Base-by-base conservation (phyloP, 2,888 invertebrate species). In the Malthinus seriepunctatus region DNA sequence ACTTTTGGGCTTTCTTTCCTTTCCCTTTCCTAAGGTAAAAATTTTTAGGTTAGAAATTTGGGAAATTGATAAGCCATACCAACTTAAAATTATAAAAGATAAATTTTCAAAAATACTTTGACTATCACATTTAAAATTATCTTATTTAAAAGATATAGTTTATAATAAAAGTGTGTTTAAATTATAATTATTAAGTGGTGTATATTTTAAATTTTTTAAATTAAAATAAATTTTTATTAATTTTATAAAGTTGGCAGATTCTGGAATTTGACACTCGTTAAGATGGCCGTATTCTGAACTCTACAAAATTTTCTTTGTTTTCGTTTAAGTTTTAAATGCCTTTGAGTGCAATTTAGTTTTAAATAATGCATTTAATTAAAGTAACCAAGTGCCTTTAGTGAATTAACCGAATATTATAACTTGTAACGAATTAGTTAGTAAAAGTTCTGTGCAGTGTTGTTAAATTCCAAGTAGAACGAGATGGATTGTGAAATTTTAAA, bases 271-370 rank as follows among this genome's bases (percentile, higher is more conserved):
- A 78, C 78, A 78, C 76, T 77, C 68, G 67, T 71, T 74, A 78
- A 77, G 73, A 79, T 79, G 79, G 78, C 78, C 74, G 78, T 75
- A 73, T 73, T 74, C 74, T 77, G 73, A 78, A 77, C 73, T 73
- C 70, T 71, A 68, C 69, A 72, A 69, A 74, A 76, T 77, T 78
- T 78, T 78, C 78, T 79, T 79, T 79, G 79, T 79, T 79, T 78
- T 79, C 75, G 72, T 77, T 76, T 67, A 68, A 72, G 71, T 75
- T 75, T 75, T 72, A 66, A 71, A 71, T 74, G 72, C 68, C 69
- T 77, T 73, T 63, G 70, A 62, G 68, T 68, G 69, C 65, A 63
- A 53, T 63, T 56, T 63, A 63, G 53, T 35, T 54, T 51, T 55
- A 58, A 57, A 54, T 60, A 58, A 52, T 49, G 56, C 34, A 46